Base-by-base conservation (phyloP, 1,140 invertebrate genomes). In the Leguminivora glycinivorella region DNA sequence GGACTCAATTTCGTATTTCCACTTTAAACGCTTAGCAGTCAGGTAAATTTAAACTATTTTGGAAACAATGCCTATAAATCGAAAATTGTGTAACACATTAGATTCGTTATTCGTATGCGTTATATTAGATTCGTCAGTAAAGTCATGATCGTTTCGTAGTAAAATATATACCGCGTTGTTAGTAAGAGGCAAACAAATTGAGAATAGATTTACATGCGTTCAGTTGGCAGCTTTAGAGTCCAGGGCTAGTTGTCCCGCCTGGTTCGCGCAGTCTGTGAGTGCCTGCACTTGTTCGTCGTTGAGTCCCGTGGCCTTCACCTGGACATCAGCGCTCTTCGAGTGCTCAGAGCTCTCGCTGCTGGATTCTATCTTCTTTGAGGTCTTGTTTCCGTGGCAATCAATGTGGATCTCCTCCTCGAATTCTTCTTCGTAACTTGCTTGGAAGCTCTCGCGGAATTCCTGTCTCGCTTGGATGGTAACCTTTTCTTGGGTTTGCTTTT, bases 381-480 rank as follows among this genome's bases (percentile, higher is more conserved):
- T 90, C 56, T 80, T 81, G 69, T 92, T 92, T 56, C 92, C 92
- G 66, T 77, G 85, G 68, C 92, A 75, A 76, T 92, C 92, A 24
- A 87, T 92, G 69, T 87, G 89, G 4, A 90, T 92, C 72, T 92
- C 88, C 67, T 92, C 91, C 73, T 92, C 87, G 34, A 90, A 92
- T 70, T 91, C 91, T 67, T 92, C 91, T 76, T 92, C 91, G 60
- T 92, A 92, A 71, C 88, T 90, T 71, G 90, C 88, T 66, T 87
- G 78, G 72, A 85, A 92, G 31, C 82, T 79, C 74, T 92, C 90
- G 9, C 85, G 82, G 80, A 92, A 92, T 71, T 92, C 92, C 74
- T 92, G 92, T 74, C 88, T 82, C 0, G 92, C 92, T 72, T 92
- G 84, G 31, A 92, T 92, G 10, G 83, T 79, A 0, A 92, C 80